Evolutionary conservation across 2,888 invertebrate species (phyloP).

Genomic region (Falcaria lacertinaria): DNA sequence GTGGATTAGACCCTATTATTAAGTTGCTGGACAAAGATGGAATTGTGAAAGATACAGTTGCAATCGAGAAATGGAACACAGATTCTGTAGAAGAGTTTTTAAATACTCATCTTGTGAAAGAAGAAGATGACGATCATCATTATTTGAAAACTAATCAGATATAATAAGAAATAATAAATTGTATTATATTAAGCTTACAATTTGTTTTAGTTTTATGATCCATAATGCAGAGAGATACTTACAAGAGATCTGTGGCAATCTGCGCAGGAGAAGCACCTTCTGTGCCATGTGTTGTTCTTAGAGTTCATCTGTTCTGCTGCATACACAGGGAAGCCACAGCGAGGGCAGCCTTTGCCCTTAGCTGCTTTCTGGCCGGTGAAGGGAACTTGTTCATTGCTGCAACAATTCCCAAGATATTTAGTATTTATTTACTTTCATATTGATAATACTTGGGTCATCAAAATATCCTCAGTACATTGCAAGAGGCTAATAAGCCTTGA

Average conservation of each 20-base stretch:
- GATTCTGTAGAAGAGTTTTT: constrained; percentile 98
- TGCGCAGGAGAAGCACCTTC: constrained; percentile 94
- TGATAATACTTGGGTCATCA: too few relatives aligned
- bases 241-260: constrained; percentile 90
- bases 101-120: constrained; percentile 88
- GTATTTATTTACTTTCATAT: too few relatives aligned
- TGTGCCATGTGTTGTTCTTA: constrained; percentile 95
- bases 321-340: constrained; percentile 95
- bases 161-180: constrained; percentile 37
- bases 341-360: constrained; percentile 89
- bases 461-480: too few relatives aligned
- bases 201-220: constrained; percentile 5
- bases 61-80: constrained; percentile 99
- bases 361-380: constrained; percentile 87
- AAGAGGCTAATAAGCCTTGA: too few relatives aligned
- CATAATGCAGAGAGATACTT: constrained; percentile 36
- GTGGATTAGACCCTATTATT: constrained; percentile 96
- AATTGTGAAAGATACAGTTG: constrained; percentile 91
- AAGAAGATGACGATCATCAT: constrained; percentile 75
- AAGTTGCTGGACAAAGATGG: constrained; percentile 92
- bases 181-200: constrained; percentile 8
- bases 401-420: too few relatives aligned
- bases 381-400: constrained; percentile 87
- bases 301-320: constrained; percentile 98
- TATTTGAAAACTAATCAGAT: constrained; percentile 82